Percentiles rank a stretch among this genome's conserved stretches.
Evolutionary conservation across 1,140 invertebrate species (phyloP).

Genomic region (Drosophila biarmipes): DNA sequence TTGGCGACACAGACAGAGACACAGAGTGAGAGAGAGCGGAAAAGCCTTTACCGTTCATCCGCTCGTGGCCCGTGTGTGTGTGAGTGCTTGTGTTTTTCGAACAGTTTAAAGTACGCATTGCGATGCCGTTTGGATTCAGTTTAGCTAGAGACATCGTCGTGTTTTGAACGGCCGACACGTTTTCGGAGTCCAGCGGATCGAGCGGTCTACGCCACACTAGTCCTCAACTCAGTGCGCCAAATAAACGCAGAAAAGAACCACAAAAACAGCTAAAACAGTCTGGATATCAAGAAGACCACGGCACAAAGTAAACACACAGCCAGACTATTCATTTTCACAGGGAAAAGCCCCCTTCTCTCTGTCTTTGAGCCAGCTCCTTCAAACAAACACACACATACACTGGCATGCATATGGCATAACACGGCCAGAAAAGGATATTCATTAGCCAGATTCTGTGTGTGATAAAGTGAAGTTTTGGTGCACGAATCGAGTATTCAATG

Average conservation of each 20-base stretch:
- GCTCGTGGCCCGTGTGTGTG: slow-evolving; percentile 4
- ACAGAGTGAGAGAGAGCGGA: slow-evolving; percentile 7
- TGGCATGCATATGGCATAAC: slow-evolving; percentile 45
- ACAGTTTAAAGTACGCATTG: slow-evolving; percentile 79
- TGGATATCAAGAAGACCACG: slow-evolving; percentile 21
- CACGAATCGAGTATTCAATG: slow-evolving; percentile 8
- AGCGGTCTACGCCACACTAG: slow-evolving; percentile 40
- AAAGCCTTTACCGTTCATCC: slow-evolving; percentile 18
- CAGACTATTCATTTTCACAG: slow-evolving; percentile 37
- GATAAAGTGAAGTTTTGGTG: slow-evolving; percentile 46
- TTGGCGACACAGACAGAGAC: neutral
- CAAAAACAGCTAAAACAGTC: slow-evolving; percentile 9
- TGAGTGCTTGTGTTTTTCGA: slow-evolving; percentile 37
- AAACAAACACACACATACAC: slow-evolving; percentile 22
- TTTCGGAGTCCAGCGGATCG: slow-evolving; percentile 48
- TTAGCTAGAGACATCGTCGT: slow-evolving; percentile 82
- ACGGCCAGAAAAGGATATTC: slow-evolving; percentile 27
- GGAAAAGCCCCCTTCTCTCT: slow-evolving; percentile 3
- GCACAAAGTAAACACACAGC: slow-evolving; percentile 36
- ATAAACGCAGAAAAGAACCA: slow-evolving; percentile 17
- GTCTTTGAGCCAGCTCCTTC: slow-evolving; percentile 14
- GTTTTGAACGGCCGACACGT: slow-evolving; percentile 63
- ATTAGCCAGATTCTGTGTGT: slow-evolving; percentile 31
- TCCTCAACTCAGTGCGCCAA: slow-evolving; percentile 41
- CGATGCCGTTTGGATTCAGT: slow-evolving; percentile 71